Conservation (phyloP, 2,113 vertebrate species). For the Malurus alboscapulatus region DNA sequence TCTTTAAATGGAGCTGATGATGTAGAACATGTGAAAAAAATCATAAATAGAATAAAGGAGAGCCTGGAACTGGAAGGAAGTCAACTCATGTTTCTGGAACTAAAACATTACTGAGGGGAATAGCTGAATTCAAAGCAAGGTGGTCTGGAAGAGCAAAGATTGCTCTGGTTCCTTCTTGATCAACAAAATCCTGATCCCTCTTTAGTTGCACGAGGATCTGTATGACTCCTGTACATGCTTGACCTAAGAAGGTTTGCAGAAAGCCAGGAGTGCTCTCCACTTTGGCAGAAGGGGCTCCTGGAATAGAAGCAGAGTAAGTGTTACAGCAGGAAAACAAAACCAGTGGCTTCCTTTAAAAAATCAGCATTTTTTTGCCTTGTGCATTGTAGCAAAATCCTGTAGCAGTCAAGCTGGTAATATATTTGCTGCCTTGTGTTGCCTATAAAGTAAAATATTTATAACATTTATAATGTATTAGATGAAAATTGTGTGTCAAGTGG, state of each 20-base stretch:
- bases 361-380: neutral
- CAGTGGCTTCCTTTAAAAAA: neutral
- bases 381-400: neutral
- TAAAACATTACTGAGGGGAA: neutral
- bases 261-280: neutral
- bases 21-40: neutral
- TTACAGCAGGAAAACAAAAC: neutral
- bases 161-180: neutral
- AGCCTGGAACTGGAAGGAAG: neutral
- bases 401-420: neutral
- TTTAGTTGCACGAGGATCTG: neutral
- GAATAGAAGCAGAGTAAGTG: neutral
- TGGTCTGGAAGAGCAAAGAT: neutral
- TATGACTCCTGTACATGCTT: neutral
- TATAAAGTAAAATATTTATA: slow-evolving; percentile 2
- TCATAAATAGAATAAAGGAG: neutral
- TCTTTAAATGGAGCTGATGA: neutral
- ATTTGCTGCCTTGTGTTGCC: neutral
- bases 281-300: neutral
- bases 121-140: neutral
- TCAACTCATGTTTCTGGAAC: neutral
- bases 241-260: neutral
- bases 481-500: neutral
- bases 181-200: neutral
- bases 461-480: neutral